Evolutionary conservation across 2,113 vertebrate genomes (phyloP), one percentile per base, ranked within the genome.

Genomic region (Aepyceros melampus): DNA sequence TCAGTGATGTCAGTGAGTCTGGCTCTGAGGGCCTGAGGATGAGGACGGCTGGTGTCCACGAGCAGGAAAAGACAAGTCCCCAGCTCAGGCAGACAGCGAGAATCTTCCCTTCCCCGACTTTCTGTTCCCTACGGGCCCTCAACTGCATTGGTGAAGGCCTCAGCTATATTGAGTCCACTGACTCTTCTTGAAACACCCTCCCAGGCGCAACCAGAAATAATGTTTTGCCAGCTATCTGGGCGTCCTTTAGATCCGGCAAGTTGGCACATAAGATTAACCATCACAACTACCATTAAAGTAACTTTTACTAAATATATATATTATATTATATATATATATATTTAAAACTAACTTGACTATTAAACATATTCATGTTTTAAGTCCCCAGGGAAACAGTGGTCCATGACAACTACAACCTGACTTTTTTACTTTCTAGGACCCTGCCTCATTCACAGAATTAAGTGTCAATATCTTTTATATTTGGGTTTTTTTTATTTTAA

Each of bases 1-100:
- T 31, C 3, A 4, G 53, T 16, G 40, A 53, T 16, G 2, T 16
- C 23, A 58, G 6, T 56, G 53, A 47, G 40, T n/a, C 71, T 25
- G 88, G 29, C 49, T 29, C 36, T 51, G 1, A 55, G 16, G 53
- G 53, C 89, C 55, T 58, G 14, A 79, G 74, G 45, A 25, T n/a
- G 21, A 58, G 53, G 29, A n/a, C 3, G 0, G 2, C 40, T 2
- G 0, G 10, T 33, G 31, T 45, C 21, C 53, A 36, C 1, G 0
- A 40, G 21, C 71, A 7, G 21, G 71, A 58, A 71, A 27, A n/a
- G 21, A n/a, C 1, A 15, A 33, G 7, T 3, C 10, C 31, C 31
- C 21, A 74, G 82, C 53, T 56, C 19, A 23, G 1, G 71, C 13
- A 25, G 51, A n/a, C 29, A 58, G 27, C 3, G 3, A 33, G 51